Conservation (phyloP, 1,140 invertebrate species). For the Melitaea cinxia region DNA sequence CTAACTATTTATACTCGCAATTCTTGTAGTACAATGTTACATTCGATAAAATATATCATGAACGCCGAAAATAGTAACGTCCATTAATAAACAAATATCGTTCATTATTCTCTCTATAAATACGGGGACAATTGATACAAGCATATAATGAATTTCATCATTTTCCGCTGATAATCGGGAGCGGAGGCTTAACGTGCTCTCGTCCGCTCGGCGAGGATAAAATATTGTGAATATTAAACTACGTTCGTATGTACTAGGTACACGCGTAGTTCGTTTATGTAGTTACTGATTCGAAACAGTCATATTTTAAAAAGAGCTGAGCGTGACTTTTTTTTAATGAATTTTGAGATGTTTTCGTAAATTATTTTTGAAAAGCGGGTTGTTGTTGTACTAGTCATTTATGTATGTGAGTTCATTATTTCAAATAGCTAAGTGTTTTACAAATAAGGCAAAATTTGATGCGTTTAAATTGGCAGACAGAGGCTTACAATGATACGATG, state of each 20-base stretch:
- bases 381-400: too few species aligned
- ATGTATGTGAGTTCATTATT: too few species aligned
- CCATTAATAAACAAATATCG: constrained; percentile 5
- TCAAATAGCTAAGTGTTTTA: too few species aligned
- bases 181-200: constrained; percentile 21
- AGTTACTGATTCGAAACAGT: not conserved
- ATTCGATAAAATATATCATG: not conserved
- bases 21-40: too few species aligned
- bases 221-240: constrained; percentile 33
- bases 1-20: too few species aligned
- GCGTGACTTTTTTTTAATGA: not conserved
- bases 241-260: constrained; percentile 11
- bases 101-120: constrained; percentile 9
- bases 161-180: constrained; percentile 30
- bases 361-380: too few species aligned
- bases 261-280: not conserved
- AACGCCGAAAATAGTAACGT: not conserved
- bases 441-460: too few species aligned
- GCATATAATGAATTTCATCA: constrained; percentile 27
- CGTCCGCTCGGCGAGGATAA: constrained; percentile 19
- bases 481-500: too few species aligned
- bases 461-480: too few species aligned
- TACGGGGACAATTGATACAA: constrained; percentile 21
- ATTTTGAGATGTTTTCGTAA: not conserved
- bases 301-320: constrained; percentile 9